Evolutionary conservation across 2,888 invertebrate genomes (phyloP).

Genomic region (Dorcus parallelipipedus): DNA sequence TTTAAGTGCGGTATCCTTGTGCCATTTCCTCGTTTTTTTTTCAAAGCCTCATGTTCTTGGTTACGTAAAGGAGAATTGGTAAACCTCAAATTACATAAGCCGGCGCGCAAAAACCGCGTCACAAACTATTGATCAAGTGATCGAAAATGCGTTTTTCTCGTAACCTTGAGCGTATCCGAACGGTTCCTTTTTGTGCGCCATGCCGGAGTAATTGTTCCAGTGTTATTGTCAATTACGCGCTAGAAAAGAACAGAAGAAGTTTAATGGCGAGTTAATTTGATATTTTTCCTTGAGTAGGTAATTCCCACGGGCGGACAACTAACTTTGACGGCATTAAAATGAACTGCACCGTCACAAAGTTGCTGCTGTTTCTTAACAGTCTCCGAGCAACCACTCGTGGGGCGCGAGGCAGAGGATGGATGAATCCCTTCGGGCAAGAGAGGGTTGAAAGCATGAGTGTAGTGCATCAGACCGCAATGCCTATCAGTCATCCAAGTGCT

Average conservation of each 20-base stretch:
- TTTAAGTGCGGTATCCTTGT: not conserved
- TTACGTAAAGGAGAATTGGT: not conserved
- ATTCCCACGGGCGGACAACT: no score
- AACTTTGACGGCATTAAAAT: no score
- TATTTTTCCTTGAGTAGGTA: no score
- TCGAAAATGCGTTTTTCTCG: not conserved
- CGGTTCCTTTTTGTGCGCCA: no score
- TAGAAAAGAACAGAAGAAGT: no score
- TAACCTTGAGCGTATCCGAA: not conserved
- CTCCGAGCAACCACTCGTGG: no score
- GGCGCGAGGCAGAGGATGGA: conserved; percentile 7
- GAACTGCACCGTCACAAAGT: no score
- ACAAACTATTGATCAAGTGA: not conserved
- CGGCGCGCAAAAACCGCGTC: not conserved
- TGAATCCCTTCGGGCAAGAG: conserved; percentile 19
- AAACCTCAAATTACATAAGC: not conserved
- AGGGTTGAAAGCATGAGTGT: conserved; percentile 20
- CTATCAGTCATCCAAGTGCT: conserved; percentile 5
- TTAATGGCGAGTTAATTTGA: no score
- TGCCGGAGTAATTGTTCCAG: no score
- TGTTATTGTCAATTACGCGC: no score
- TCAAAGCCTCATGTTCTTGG: not conserved
- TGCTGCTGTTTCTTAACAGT: no score
- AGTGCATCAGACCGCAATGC: conserved; percentile 22
- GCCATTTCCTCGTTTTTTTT: not conserved